These are phyloP conservation scores for Cryptocephalus moraei DNA, from an alignment of 2,888 invertebrate species.

Conservation along the genomic window DNA sequence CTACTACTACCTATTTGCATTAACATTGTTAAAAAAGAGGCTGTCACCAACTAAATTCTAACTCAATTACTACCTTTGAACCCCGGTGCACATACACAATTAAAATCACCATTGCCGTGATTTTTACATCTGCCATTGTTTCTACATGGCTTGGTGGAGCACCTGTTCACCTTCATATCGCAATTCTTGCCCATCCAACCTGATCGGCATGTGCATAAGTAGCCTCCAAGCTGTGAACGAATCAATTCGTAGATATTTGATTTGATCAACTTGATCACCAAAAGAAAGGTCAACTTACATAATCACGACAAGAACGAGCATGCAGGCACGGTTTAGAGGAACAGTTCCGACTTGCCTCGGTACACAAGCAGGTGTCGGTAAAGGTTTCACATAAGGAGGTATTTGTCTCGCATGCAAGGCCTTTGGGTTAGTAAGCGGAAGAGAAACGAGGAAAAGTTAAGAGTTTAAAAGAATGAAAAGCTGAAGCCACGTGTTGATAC, in stretches of 20 bases:
- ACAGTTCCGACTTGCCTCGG: slow-evolving; percentile 38
- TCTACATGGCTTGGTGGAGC: slow-evolving; percentile 49
- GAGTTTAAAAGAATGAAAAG: no score
- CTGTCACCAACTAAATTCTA: background rate
- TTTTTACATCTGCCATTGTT: slow-evolving; percentile 55
- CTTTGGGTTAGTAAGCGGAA: slow-evolving; percentile 18
- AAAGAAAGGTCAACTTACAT: slow-evolving; percentile 5
- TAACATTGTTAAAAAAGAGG: background rate
- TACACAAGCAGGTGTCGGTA: slow-evolving; percentile 33
- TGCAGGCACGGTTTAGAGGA: slow-evolving; percentile 50
- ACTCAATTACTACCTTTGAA: slow-evolving; percentile 41
- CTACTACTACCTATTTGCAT: background rate
- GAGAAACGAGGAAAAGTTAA: slow-evolving; percentile 7
- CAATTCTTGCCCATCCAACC: slow-evolving; percentile 59
- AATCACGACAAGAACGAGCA: slow-evolving; percentile 44
- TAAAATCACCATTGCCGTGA: slow-evolving; percentile 43
- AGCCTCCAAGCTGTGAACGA: slow-evolving; percentile 41
- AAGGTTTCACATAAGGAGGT: slow-evolving; percentile 31
- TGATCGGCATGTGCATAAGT: slow-evolving; percentile 58
- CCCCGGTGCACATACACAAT: slow-evolving; percentile 49
- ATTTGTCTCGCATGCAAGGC: slow-evolving; percentile 25
- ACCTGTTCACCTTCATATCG: slow-evolving; percentile 45
- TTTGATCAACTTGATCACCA: background rate
- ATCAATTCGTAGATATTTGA: background rate
- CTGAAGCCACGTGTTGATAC: no score